Evolutionary conservation across 2,113 vertebrate species (phyloP).

Genomic region (Irena cyanogastra): DNA sequence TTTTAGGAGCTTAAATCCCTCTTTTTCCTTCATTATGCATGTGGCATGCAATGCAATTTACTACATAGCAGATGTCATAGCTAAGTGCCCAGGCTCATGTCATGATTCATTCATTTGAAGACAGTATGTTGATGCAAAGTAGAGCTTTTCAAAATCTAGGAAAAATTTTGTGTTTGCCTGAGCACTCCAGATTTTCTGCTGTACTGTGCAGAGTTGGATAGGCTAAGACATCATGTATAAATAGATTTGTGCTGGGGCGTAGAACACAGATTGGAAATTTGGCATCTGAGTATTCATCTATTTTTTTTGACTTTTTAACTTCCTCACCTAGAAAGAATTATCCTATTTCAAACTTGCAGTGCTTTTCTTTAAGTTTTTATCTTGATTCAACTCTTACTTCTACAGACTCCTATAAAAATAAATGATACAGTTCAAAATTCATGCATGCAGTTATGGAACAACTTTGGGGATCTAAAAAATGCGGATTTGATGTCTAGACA

Average conservation of each 20-base stretch:
- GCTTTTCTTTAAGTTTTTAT: background rate
- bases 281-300: background rate
- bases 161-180: constrained; percentile 27
- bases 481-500: background rate
- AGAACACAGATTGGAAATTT: background rate
- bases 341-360: background rate
- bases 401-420: background rate
- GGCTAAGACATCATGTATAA: background rate
- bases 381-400: background rate
- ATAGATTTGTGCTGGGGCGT: background rate
- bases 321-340: background rate
- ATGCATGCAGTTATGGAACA: background rate
- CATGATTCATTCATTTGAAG: constrained; percentile 74
- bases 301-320: background rate
- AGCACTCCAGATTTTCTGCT: background rate
- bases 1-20: constrained; percentile 56
- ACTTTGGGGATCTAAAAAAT: background rate
- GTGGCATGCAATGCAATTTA: constrained; percentile 60
- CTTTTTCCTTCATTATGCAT: constrained; percentile 64
- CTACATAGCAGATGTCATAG: constrained; percentile 72
- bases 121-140: constrained; percentile 62
- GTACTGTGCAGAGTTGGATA: background rate
- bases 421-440: background rate
- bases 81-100: constrained; percentile 65
- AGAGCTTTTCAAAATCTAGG: constrained; percentile 34